These are phyloP conservation scores for Coptotermes formosanus DNA, from an alignment of 1,140 invertebrate genomes.

Conservation along the genomic window DNA sequence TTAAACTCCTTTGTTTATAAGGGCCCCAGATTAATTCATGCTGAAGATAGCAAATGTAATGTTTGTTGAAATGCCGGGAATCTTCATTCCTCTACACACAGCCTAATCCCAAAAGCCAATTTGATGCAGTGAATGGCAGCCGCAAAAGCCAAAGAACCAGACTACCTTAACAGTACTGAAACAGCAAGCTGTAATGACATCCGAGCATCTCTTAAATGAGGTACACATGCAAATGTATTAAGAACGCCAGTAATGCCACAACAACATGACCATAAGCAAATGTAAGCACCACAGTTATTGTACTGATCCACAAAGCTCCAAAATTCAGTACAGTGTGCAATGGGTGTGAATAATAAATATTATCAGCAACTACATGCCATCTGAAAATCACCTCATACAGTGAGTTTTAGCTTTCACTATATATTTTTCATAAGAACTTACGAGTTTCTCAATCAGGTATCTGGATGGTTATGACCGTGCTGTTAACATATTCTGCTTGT, in stretches of 20 bases:
- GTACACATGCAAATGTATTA: too few relatives aligned
- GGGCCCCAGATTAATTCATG: too few relatives aligned
- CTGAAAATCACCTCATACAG: background rate
- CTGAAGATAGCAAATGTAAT: too few relatives aligned
- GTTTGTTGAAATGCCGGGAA: too few relatives aligned
- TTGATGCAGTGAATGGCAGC: too few relatives aligned
- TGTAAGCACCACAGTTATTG: background rate
- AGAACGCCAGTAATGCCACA: background rate
- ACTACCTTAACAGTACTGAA: background rate
- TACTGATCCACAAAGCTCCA: background rate
- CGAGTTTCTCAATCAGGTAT: background rate
- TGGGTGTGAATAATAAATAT: background rate
- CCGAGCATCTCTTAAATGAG: background rate
- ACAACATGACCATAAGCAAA: background rate
- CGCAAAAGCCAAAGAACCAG: background rate
- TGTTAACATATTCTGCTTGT: conserved; percentile 9
- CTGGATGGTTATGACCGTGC: background rate
- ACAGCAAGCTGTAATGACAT: background rate
- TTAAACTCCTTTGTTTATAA: too few relatives aligned
- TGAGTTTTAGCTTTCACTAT: background rate
- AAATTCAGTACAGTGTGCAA: background rate
- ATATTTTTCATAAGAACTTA: background rate
- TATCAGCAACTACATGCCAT: background rate
- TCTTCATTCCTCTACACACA: too few relatives aligned
- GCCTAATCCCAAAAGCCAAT: too few relatives aligned